Evolutionary conservation across 2,888 invertebrate species (phyloP).

Genomic region (Drosophila robusta): DNA sequence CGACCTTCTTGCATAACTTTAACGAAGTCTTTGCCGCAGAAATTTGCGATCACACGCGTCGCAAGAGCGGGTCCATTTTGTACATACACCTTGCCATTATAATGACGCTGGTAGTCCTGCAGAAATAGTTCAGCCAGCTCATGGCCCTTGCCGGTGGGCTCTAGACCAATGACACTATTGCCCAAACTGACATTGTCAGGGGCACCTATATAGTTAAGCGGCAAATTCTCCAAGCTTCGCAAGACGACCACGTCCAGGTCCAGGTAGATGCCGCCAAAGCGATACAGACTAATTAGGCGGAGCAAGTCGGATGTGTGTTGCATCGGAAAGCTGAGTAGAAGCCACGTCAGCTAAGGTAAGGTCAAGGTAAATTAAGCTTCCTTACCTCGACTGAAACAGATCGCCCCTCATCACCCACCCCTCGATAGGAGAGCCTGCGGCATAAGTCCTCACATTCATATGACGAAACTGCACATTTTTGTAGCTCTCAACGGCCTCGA

Average conservation of each 20-base stretch:
- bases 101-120: conserved; percentile 86
- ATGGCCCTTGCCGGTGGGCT: conserved; percentile 86
- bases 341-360: background rate
- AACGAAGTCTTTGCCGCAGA: conserved; percentile 86
- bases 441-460: conserved; percentile 81
- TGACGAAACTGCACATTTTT: conserved; percentile 81
- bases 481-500: conserved; percentile 77
- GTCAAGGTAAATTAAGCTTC: no score
- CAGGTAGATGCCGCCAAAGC: conserved; percentile 91
- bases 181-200: conserved; percentile 87
- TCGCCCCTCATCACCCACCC: conserved; percentile 80
- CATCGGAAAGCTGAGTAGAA: conserved; percentile 28
- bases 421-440: conserved; percentile 80
- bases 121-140: conserved; percentile 86
- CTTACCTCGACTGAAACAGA: conserved; percentile 69
- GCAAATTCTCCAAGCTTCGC: conserved; percentile 83
- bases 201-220: conserved; percentile 84
- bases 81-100: conserved; percentile 87
- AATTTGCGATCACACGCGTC: conserved; percentile 86
- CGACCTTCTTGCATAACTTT: conserved; percentile 85
- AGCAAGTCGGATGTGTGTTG: conserved; percentile 82
- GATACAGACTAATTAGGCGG: conserved; percentile 87
- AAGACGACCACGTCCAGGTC: conserved; percentile 91
- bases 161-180: conserved; percentile 89
- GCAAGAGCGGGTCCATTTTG: conserved; percentile 86